A percentile compares a stretch with the other conserved stretches of the same genome.
These are phyloP conservation scores for Hecatera dysodea DNA, from an alignment of 2,888 invertebrate genomes.

Conservation along the genomic window DNA sequence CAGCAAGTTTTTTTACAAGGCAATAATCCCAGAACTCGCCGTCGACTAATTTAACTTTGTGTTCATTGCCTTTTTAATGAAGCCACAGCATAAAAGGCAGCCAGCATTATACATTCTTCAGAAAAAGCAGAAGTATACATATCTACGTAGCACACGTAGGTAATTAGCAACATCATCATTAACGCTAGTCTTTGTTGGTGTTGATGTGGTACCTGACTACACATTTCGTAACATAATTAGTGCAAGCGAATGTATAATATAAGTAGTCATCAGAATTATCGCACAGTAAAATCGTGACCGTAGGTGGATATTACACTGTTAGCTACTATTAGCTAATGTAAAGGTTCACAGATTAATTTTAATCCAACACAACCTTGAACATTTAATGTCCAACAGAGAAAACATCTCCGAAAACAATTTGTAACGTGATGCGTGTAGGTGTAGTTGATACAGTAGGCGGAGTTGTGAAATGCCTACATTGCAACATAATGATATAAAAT, in stretches of 20 bases:
- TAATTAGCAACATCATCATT: slow-evolving; percentile 15
- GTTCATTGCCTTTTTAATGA: slow-evolving; percentile 38
- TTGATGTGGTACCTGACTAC: slow-evolving; percentile 11
- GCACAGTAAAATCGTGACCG: slow-evolving; percentile 31
- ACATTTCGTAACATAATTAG: slow-evolving; percentile 32
- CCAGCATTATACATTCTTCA: slow-evolving; percentile 13
- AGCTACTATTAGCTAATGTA: slow-evolving; percentile 29
- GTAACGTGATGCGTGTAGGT: slow-evolving; percentile 78
- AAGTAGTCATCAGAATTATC: slow-evolving; percentile 37
- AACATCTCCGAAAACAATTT: slow-evolving; percentile 71
- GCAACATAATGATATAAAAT: slow-evolving; percentile 71
- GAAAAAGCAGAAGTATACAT: slow-evolving; percentile 23
- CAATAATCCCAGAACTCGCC: slow-evolving; percentile 25
- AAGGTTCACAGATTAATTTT: slow-evolving; percentile 26
- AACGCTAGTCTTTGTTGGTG: background rate
- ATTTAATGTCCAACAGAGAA: slow-evolving; percentile 65
- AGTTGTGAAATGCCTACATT: slow-evolving; percentile 80
- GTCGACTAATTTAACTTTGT: slow-evolving; percentile 43
- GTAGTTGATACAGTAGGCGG: slow-evolving; percentile 77
- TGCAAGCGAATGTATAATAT: slow-evolving; percentile 23
- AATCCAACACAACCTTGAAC: slow-evolving; percentile 51
- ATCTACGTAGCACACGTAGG: background rate
- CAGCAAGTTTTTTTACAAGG: slow-evolving; percentile 32
- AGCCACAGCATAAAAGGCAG: slow-evolving; percentile 18
- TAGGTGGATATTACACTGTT: slow-evolving; percentile 21